Evolutionary conservation across 2,797 vertebrate genomes (phyloP).

Genomic region (Avahi laniger): DNA sequence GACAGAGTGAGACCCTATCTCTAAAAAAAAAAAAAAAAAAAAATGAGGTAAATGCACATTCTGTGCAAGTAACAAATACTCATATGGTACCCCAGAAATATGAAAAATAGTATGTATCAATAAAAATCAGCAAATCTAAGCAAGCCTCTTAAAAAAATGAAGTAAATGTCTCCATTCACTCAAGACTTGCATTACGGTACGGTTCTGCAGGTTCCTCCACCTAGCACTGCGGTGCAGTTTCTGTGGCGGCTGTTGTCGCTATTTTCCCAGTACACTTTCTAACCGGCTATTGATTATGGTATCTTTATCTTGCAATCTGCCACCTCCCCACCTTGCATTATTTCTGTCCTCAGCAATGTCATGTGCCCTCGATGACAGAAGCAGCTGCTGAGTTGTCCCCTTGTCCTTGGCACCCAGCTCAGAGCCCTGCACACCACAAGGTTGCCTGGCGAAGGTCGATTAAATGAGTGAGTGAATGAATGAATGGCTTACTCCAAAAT

Average conservation of each 20-base stretch:
- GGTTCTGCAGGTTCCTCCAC: not conserved
- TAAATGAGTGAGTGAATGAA: not conserved
- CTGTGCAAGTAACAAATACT: not conserved
- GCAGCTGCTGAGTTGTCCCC: not conserved
- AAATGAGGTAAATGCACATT: not conserved
- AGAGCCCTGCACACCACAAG: not conserved
- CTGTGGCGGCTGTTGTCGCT: not conserved
- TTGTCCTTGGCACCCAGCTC: not conserved
- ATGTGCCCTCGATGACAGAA: not conserved
- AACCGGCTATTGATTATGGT: not conserved
- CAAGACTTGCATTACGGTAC: not conserved
- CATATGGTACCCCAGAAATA: not conserved
- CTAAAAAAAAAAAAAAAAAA: not conserved
- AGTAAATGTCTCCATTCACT: not conserved
- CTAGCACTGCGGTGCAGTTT: accelerated
- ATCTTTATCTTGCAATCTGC: not conserved
- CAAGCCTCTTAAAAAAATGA: not conserved
- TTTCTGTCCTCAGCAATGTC: not conserved
- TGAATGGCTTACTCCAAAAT: not conserved
- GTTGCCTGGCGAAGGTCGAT: not conserved
- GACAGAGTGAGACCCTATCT: too few relatives aligned
- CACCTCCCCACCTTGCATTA: not conserved
- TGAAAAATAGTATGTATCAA: not conserved
- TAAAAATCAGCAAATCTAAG: not conserved
- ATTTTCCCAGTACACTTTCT: not conserved